A percentile compares a stretch with the other conserved stretches of the same genome.
phyloP scores from a whole-genome alignment of 1,140 invertebrate species.

The Rhopalosiphum padi region DNA sequence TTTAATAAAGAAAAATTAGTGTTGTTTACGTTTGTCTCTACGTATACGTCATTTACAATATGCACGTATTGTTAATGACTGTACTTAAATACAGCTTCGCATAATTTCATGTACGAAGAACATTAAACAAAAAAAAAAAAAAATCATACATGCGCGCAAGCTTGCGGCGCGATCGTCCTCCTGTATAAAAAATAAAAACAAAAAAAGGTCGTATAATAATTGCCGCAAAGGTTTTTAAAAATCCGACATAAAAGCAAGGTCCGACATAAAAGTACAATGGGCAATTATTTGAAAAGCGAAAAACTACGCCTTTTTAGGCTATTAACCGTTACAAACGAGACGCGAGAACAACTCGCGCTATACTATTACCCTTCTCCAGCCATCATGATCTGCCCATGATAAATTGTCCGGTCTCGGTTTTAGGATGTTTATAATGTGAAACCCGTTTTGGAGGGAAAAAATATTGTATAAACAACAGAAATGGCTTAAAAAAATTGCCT shows the following conservation, averaged over 20 bases:
- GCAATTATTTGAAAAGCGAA: slow-evolving; percentile 45
- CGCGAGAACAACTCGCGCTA: neutral
- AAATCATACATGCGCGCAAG: neutral
- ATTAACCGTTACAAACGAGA: slow-evolving; percentile 47
- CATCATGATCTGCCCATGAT: slow-evolving; percentile 25
- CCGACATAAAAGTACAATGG: slow-evolving; percentile 44
- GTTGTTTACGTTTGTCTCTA: slow-evolving; percentile 31
- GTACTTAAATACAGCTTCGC: slow-evolving; percentile 36
- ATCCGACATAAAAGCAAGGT: slow-evolving; percentile 33
- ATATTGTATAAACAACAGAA: slow-evolving; percentile 15
- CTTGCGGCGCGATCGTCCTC: neutral
- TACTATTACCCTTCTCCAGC: neutral
- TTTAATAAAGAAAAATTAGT: neutral
- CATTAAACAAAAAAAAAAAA: slow-evolving; percentile 24
- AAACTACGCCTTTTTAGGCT: slow-evolving; percentile 48
- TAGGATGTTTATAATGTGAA: slow-evolving; percentile 14
- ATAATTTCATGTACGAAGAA: slow-evolving; percentile 46
- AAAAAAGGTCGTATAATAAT: slow-evolving; percentile 41
- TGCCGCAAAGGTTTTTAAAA: slow-evolving; percentile 34
- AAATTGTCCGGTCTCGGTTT: slow-evolving; percentile 24
- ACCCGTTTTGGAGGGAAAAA: slow-evolving; percentile 28
- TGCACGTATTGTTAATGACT: slow-evolving; percentile 25
- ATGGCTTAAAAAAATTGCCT: slow-evolving; percentile 30
- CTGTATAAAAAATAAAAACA: neutral
- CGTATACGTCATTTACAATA: neutral